phyloP scores from a whole-genome alignment of 2,888 invertebrate genomes.

The Melolontha melolontha region DNA sequence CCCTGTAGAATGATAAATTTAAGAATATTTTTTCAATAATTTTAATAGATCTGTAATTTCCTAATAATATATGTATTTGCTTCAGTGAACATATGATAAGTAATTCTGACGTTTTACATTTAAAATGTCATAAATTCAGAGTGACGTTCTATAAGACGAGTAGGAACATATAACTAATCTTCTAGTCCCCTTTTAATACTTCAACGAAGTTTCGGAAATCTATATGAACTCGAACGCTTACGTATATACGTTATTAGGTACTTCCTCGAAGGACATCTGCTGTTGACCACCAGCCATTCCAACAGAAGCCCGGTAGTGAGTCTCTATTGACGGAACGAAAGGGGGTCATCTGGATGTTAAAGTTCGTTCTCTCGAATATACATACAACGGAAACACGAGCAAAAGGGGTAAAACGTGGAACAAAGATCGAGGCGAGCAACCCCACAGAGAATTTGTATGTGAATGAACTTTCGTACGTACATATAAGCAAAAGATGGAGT shows the following conservation, averaged over 20 bases:
- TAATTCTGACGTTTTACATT: too few relatives aligned
- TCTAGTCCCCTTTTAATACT: too few relatives aligned
- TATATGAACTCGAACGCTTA: too few relatives aligned
- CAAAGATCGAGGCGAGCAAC: conserved; percentile 45
- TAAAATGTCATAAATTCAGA: too few relatives aligned
- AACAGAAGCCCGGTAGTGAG: conserved; percentile 29
- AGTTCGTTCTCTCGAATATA: conserved; percentile 14
- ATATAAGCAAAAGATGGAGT: conserved; percentile 26
- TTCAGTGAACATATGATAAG: too few relatives aligned
- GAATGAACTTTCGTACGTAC: conserved; percentile 46
- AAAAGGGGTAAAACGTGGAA: conserved; percentile 49
- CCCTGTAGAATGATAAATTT: too few relatives aligned
- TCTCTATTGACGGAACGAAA: conserved; percentile 42
- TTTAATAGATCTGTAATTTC: too few relatives aligned
- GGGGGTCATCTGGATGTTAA: conserved; percentile 45
- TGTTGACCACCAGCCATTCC: conserved; percentile 45
- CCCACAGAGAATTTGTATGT: conserved; percentile 47
- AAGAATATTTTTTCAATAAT: too few relatives aligned
- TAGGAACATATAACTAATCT: too few relatives aligned
- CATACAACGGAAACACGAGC: conserved; percentile 50
- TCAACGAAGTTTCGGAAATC: too few relatives aligned
- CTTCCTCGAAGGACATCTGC: conserved; percentile 49
- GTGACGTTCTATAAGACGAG: too few relatives aligned
- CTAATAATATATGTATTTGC: too few relatives aligned
- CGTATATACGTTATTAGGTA: conserved; percentile 30